phyloP scores from a whole-genome alignment of 2,113 vertebrate species.

The Canis aureus region DNA sequence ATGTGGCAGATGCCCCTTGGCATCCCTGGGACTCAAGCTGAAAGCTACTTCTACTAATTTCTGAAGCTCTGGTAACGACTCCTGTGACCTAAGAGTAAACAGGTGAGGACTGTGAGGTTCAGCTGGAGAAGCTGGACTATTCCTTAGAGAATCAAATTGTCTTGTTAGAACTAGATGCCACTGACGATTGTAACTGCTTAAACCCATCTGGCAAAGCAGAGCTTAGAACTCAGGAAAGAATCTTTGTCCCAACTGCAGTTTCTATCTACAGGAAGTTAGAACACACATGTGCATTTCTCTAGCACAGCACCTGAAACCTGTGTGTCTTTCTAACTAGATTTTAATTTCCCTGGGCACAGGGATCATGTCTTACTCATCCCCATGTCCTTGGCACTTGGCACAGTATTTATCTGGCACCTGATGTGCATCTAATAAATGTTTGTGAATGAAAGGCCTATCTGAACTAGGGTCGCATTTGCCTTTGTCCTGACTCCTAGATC shows the following conservation, averaged over 20 bases:
- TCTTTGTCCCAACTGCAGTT: neutral
- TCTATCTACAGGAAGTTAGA: neutral
- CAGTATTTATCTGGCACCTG: neutral
- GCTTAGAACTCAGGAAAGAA: neutral
- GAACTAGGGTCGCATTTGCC: neutral
- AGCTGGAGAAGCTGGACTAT: neutral
- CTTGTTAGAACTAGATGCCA: neutral
- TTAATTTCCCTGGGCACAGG: neutral
- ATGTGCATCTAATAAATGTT: neutral
- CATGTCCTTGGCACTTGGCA: neutral
- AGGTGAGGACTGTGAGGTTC: neutral
- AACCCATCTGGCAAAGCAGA: neutral
- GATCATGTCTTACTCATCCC: too few relatives aligned
- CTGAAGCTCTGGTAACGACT: neutral
- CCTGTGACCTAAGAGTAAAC: neutral
- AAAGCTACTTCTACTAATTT: neutral
- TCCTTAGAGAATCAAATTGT: neutral
- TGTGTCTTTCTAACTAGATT: neutral
- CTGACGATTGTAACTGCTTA: neutral
- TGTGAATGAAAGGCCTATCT: neutral
- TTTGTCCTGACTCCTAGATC: neutral
- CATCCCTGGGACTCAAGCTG: neutral
- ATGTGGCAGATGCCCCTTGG: neutral
- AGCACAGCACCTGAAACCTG: neutral
- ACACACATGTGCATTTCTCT: neutral